phyloP scores from a whole-genome alignment of 2,888 invertebrate genomes.

The Drosophila melanocephala region DNA sequence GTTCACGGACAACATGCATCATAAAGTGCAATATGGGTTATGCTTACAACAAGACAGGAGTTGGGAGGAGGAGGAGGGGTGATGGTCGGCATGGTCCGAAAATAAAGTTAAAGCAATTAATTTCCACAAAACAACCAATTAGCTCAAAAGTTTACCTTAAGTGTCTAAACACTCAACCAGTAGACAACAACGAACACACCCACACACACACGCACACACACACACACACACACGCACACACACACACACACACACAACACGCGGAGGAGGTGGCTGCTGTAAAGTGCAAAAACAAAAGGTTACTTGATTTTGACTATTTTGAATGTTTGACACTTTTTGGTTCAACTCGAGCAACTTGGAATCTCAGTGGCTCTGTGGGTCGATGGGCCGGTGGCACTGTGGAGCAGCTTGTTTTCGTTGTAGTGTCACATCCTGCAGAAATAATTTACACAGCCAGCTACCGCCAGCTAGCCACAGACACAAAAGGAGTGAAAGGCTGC shows the following conservation, averaged over 20 bases:
- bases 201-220: not conserved
- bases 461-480: slow-evolving; percentile 42
- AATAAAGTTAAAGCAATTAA: slow-evolving; percentile 85
- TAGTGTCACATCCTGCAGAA: slow-evolving; percentile 80
- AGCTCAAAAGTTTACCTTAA: slow-evolving; percentile 85
- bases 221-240: slow-evolving; percentile 1
- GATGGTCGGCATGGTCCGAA: slow-evolving; percentile 43
- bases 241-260: slow-evolving; percentile 7
- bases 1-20: slow-evolving; percentile 71
- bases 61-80: not conserved
- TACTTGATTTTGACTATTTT: slow-evolving; percentile 85
- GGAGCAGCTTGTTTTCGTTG: slow-evolving; percentile 78
- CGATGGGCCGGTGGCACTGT: slow-evolving; percentile 3
- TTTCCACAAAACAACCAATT: slow-evolving; percentile 85
- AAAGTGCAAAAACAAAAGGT: slow-evolving; percentile 79
- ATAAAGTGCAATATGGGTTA: slow-evolving; percentile 72
- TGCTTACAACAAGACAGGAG: not conserved
- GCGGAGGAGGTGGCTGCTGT: slow-evolving; percentile 9
- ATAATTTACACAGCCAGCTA: slow-evolving; percentile 67
- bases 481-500: slow-evolving; percentile 8
- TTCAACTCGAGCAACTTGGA: slow-evolving; percentile 38
- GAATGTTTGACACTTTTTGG: slow-evolving; percentile 85
- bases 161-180: slow-evolving; percentile 82
- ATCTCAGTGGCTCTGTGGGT: slow-evolving; percentile 10
- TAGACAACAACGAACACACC: slow-evolving; percentile 22